Evolutionary conservation across 2,797 vertebrate genomes (phyloP).

Genomic region (Propithecus deckenii): DNA sequence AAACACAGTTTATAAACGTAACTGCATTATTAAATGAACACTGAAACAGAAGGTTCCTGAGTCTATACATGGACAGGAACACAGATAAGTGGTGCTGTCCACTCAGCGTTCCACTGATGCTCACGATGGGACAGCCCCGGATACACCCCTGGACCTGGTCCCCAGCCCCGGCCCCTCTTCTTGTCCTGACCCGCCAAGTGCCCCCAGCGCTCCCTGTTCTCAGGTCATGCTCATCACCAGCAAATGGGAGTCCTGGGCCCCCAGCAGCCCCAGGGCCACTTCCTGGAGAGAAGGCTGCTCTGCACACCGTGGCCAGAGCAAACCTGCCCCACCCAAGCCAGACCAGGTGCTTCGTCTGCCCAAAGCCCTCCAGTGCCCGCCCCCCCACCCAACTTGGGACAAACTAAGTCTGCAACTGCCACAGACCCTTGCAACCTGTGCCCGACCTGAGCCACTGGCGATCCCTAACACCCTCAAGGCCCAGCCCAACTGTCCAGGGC

Average conservation of each 20-base stretch:
- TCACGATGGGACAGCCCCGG: neutral
- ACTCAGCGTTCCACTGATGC: fast-evolving
- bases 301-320: neutral
- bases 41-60: neutral
- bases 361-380: neutral
- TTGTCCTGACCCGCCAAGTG: neutral
- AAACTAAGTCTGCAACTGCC: neutral
- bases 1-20: neutral
- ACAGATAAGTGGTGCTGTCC: neutral
- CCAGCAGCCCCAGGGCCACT: neutral
- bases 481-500: too few species aligned
- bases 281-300: neutral
- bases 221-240: neutral
- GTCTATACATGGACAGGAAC: neutral
- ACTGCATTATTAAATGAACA: neutral
- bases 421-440: neutral
- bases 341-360: neutral
- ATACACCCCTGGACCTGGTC: neutral
- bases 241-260: neutral
- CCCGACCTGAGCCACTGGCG: neutral
- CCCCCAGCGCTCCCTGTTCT: neutral
- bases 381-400: neutral
- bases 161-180: neutral
- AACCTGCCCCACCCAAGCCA: neutral
- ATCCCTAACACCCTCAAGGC: neutral